Base-by-base conservation (phyloP, 2,113 vertebrate genomes). In the Hiodon tergisus region DNA sequence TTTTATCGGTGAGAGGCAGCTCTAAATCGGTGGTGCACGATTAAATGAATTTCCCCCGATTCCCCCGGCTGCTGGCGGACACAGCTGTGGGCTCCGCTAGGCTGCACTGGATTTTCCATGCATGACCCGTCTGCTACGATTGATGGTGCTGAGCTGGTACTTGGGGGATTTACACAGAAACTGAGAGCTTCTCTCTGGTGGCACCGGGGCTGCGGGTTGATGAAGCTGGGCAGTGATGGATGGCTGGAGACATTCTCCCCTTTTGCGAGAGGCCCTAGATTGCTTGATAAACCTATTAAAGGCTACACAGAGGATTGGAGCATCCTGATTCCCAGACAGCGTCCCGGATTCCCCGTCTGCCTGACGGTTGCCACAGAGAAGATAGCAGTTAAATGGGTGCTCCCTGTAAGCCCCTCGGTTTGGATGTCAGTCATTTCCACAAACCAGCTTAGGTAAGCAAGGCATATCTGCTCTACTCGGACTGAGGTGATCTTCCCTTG, bases 321-420 rank as follows among this genome's bases (percentile, higher is more conserved):
- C 74, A 69, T 73, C 73, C 60, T 75, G 78, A 84, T 74, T 67
- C 79, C 77, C 81, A 10, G 61, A 51, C 77, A 75, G 83, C 78
- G 71, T 67, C 76, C 82, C n/a, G 61, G 48, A 55, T 14, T 67
- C 74, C 75, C 79, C 80, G 11, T 16, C 14, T 16, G 14, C 61
- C 6, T 6, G 61, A 63, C 17, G 55, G 69, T 17, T 78, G 85
- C 78, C 81, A 77, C 77, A 82, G 81, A 78, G 77, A 79, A 81
- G 81, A 83, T 81, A 83, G 79, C 78, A 6, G 73, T 77, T 83
- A 81, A 83, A 82, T 84, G 80, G 76, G 71, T 80, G 50, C 46
- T 82, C 81, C 80, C 77, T 61, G 78, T 77, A 84, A 82, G 76
- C 82, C 82, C 76, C 85, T 83, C 81, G 78, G 68, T 78, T 70